Base-by-base conservation (phyloP, 2,888 invertebrate genomes). In the Tenthredo notha region DNA sequence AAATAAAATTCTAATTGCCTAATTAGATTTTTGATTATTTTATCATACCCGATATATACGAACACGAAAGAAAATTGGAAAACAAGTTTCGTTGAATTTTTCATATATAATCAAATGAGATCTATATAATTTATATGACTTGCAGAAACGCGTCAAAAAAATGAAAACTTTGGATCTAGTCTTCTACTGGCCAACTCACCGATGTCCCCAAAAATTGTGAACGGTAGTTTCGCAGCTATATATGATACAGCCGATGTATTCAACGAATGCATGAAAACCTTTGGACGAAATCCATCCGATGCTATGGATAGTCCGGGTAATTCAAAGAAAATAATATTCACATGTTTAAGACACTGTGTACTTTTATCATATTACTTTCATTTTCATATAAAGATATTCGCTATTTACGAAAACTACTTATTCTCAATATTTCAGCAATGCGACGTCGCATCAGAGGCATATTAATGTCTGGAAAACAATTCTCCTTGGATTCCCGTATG, bases 141-240 rank as follows among this genome's bases (percentile, higher is more conserved):
- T 74, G 10, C 92, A 97, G 98, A 98, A 93, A 98, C 97, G 0
- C 96, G 97, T 88, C 97, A 97, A 91, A 95, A 96, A 88, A 98
- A 97, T 91, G 97, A 97, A 84, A 96, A 97, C 58, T 99, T 98
- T 90, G 99, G 99, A 58, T 98, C 99, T 74, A 98, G 98, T 91
- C 95, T 99, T 1, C 95, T 99, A 37, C 94, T 99, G 78, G 98
- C 98, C 80, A 99, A 99, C 93, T 98, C 98, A 2, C 99, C 99
- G 0, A 98, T 98, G 97, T 98, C 98, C 6, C 99, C 99, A 0
- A 99, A 99, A 94, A 97, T 99, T 82, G 98, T 98, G 3, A 98
- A 98, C 90, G 98, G 98, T 4, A 98, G 98, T 77, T 98, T 98
- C 93, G 98, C 97, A 0, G 98, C 98, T 40, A 97, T 98, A 87